Conservation (phyloP, 2,797 vertebrate genomes). For the Urophycis tenuis region DNA sequence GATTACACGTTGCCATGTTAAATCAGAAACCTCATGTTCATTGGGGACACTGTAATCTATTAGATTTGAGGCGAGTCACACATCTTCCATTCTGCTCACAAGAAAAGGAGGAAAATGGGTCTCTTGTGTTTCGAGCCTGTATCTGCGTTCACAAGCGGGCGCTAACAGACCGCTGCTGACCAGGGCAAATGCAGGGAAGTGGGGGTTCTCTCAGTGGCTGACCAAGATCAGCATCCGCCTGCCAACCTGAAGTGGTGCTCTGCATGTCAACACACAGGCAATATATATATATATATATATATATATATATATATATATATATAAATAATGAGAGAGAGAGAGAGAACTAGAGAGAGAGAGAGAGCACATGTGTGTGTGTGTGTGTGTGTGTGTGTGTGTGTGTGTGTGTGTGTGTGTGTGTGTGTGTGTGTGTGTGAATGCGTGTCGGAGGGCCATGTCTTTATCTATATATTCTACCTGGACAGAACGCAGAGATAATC, state of each 20-base stretch:
- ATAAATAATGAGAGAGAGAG: too few species aligned
- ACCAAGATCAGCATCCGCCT: constrained; percentile 1
- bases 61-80: neutral
- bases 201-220: constrained; percentile 24
- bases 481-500: constrained; percentile 20
- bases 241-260: constrained; percentile 19
- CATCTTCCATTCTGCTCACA: neutral
- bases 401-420: too few species aligned
- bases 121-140: neutral
- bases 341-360: neutral
- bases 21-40: neutral
- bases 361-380: constrained; percentile 23
- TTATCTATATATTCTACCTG: constrained; percentile 32
- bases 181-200: neutral
- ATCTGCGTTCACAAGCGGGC: neutral
- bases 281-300: too few species aligned
- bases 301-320: too few species aligned
- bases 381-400: too few species aligned
- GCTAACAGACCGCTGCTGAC: neutral
- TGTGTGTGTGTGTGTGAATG: too few species aligned
- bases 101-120: neutral
- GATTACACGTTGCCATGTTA: neutral
- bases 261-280: constrained; percentile 28
- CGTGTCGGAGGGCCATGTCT: constrained; percentile 18
- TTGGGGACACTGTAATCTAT: neutral